Base-by-base conservation (phyloP, 1,140 invertebrate species). In the Portunus trituberculatus region DNA sequence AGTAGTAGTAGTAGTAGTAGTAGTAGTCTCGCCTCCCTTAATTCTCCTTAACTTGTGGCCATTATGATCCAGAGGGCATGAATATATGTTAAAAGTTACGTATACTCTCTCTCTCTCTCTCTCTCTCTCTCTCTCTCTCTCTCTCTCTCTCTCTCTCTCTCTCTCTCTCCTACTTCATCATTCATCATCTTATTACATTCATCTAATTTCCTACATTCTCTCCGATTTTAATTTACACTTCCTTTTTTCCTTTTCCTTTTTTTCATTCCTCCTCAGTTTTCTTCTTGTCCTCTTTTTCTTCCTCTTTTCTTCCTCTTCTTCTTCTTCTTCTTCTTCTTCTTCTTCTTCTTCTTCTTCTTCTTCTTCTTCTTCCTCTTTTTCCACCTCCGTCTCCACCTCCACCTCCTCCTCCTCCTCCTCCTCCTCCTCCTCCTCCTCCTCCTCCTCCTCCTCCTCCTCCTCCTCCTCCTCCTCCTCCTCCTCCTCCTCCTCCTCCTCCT, bases 61-160 rank as follows among this genome's bases (percentile, higher is more conserved):
- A 39, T 39, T 1, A 39, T 39, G 39, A 39, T 39, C 39, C 39
- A 39, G 6, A 39, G 39, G 39, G 39, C 39, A 39, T 39, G 39
- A 39, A 39, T 39, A 39, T 39, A 39, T 39, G 39, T 39, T 39
- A 39, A 39, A 39, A 39, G 28, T n/a, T 83, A 25, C 1, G 76
- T 29, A 83, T 83, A 83, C 76, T 86, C 83, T 86, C 83, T 39
- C 83, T 86, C 83, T 86, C 83, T 86, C 83, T 86, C 83, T 86
- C 83, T 86, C 83, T 86, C 83, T 86, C 83, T 86, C 83, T 86
- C 83, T 86, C 83, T 86, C 83, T 86, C 83, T 86, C 83, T 86
- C 83, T 86, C 83, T 86, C 32, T 39, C 32, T 86, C 83, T 86
- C 32, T 39, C 32, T 86, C 83, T 86, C 12, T 12, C 12, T 86